A percentile compares a stretch with the other conserved stretches of the same genome.
Evolutionary conservation across 2,797 vertebrate genomes (phyloP).

Genomic region (Lateolabrax maculatus): DNA sequence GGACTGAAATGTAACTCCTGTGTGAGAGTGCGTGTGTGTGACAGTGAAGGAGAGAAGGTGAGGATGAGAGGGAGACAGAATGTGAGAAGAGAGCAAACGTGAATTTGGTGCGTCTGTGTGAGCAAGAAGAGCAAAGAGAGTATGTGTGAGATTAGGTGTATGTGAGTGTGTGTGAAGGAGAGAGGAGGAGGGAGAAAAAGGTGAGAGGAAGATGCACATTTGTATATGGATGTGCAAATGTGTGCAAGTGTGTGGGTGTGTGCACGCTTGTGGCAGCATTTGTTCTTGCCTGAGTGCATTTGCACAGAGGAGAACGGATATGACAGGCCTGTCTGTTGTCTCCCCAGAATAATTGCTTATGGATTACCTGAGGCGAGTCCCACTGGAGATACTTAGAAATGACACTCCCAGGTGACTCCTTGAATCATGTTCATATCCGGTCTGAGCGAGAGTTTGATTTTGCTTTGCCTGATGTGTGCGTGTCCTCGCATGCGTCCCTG

Average conservation of each 20-base stretch:
- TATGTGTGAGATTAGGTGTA: conserved; percentile 51
- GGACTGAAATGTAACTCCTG: conserved; percentile 13
- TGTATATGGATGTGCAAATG: conserved; percentile 35
- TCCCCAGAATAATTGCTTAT: conserved; percentile 79
- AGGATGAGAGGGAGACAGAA: conserved; percentile 8
- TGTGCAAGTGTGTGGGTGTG: not conserved
- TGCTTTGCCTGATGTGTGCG: conserved; percentile 42
- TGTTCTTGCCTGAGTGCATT: conserved; percentile 68
- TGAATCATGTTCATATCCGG: conserved; percentile 80
- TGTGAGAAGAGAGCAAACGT: conserved; percentile 18
- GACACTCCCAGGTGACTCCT: conserved; percentile 79
- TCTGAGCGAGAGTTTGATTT: conserved; percentile 65
- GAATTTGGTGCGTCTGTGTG: conserved; percentile 13
- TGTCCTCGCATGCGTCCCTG: not conserved
- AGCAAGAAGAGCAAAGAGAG: conserved; percentile 1
- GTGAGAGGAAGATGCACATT: conserved; percentile 55
- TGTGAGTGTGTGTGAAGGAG: conserved; percentile 55
- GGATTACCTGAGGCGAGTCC: conserved; percentile 78
- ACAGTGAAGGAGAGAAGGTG: not conserved
- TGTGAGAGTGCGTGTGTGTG: not conserved
- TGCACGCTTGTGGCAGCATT: conserved; percentile 23
- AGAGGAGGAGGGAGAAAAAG: conserved; percentile 20
- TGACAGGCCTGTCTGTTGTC: conserved; percentile 78
- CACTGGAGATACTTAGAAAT: conserved; percentile 73
- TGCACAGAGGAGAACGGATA: conserved; percentile 72